Conservation (phyloP, 1,140 invertebrate genomes). For the Pseudomyrmex cubaensis region DNA sequence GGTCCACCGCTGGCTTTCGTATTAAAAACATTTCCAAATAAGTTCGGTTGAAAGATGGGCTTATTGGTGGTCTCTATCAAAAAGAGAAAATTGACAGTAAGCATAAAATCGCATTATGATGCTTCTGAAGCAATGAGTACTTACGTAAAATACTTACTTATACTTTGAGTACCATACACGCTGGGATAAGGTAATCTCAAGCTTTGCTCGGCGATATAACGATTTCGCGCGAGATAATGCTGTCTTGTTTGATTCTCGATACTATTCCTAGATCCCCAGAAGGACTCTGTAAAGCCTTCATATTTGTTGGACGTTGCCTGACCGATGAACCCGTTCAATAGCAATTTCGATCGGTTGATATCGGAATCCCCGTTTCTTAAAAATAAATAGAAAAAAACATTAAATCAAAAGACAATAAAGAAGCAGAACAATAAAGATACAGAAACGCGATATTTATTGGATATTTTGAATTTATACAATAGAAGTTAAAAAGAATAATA, state of each 20-base stretch:
- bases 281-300: slow-evolving; percentile 76
- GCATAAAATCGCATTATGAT: background rate
- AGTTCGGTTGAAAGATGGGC: slow-evolving; percentile 76
- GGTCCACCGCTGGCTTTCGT: slow-evolving; percentile 82
- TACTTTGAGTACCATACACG: slow-evolving; percentile 79
- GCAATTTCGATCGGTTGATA: slow-evolving; percentile 70
- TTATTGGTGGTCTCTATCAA: slow-evolving; percentile 78
- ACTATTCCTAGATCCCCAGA: slow-evolving; percentile 78
- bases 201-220: slow-evolving; percentile 87
- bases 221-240: slow-evolving; percentile 87
- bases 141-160: slow-evolving; percentile 69
- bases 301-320: slow-evolving; percentile 72
- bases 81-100: slow-evolving; percentile 13
- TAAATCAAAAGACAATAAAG: slow-evolving; percentile 12
- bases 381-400: slow-evolving; percentile 61
- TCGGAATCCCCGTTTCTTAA: slow-evolving; percentile 79
- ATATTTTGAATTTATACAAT: slow-evolving; percentile 51
- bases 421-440: background rate
- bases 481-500: background rate
- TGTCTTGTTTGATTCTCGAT: slow-evolving; percentile 86
- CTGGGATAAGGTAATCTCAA: slow-evolving; percentile 82
- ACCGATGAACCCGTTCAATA: slow-evolving; percentile 70
- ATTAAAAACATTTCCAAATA: slow-evolving; percentile 81
- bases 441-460: slow-evolving; percentile 46
- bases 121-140: slow-evolving; percentile 45